Conservation (phyloP, 1,140 invertebrate genomes). For the Choristoneura fumiferana region DNA sequence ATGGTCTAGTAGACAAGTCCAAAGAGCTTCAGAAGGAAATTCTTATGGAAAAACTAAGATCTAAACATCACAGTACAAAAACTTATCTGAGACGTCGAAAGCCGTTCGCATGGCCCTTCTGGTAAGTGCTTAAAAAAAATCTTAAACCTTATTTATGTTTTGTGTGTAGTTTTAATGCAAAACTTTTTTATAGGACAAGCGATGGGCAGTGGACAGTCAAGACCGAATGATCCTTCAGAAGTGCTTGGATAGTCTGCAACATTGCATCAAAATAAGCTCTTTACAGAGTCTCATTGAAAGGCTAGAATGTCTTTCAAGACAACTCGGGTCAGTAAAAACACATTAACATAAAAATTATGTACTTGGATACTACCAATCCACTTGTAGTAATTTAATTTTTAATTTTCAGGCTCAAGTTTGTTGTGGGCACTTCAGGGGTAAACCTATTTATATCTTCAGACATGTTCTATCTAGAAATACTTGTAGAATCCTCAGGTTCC, state of each 20-base stretch:
- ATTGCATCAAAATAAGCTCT: slow-evolving; percentile 95
- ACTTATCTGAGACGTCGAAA: slow-evolving; percentile 91
- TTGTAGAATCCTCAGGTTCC: slow-evolving; percentile 88
- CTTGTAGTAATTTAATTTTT: slow-evolving; percentile 29
- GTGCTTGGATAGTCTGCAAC: slow-evolving; percentile 94
- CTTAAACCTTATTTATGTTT: slow-evolving; percentile 10
- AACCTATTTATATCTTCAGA: slow-evolving; percentile 96
- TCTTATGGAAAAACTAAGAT: slow-evolving; percentile 92
- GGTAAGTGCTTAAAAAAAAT: slow-evolving; percentile 80
- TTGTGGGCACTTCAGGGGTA: slow-evolving; percentile 83
- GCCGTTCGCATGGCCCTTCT: slow-evolving; percentile 89
- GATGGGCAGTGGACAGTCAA: slow-evolving; percentile 88
- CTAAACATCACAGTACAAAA: slow-evolving; percentile 87
- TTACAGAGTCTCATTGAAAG: slow-evolving; percentile 95
- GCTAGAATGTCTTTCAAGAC: slow-evolving; percentile 92
- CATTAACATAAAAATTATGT: no score
- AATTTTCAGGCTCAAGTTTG: slow-evolving; percentile 86
- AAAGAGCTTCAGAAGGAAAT: slow-evolving; percentile 89
- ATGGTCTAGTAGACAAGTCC: slow-evolving; percentile 79
- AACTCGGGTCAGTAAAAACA: slow-evolving; percentile 83
- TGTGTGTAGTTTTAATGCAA: slow-evolving; percentile 8
- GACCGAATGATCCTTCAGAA: slow-evolving; percentile 92
- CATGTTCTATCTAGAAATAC: slow-evolving; percentile 97
- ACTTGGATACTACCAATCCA: no score
- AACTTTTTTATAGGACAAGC: slow-evolving; percentile 83